These are phyloP conservation scores for Apocheima hispidaria DNA, from an alignment of 2,888 invertebrate genomes.

Conservation along the genomic window DNA sequence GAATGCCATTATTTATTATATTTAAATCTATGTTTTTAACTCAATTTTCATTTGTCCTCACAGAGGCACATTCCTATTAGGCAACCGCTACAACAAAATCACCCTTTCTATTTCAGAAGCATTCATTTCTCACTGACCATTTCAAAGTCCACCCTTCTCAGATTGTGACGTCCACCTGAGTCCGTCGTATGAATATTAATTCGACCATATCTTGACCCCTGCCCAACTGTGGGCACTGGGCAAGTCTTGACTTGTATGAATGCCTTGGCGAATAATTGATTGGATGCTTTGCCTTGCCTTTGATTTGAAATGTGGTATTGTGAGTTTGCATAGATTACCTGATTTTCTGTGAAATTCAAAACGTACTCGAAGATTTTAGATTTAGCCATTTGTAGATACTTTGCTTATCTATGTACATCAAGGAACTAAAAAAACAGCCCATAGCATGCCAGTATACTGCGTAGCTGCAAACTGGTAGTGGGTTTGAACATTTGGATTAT, in stretches of 20 bases:
- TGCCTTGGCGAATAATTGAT: conserved; percentile 79
- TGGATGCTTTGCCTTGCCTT: conserved; percentile 39
- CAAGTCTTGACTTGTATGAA: conserved; percentile 77
- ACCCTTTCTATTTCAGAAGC: conserved; percentile 16
- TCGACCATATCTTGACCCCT: conserved; percentile 85
- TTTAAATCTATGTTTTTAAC: too few species aligned
- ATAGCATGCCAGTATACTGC: too few species aligned
- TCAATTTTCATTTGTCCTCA: too few species aligned
- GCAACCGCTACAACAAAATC: conserved; percentile 38
- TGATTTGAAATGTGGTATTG: conserved; percentile 39
- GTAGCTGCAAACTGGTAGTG: too few species aligned
- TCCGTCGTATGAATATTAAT: conserved; percentile 85
- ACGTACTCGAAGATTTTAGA: background rate
- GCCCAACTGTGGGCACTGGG: conserved; percentile 45
- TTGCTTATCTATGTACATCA: background rate
- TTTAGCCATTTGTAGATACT: background rate
- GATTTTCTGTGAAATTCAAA: conserved; percentile 8
- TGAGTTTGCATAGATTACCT: conserved; percentile 30
- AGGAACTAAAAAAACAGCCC: too few species aligned
- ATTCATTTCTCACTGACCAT: conserved; percentile 72
- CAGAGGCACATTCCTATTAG: conserved; percentile 45
- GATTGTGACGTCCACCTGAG: conserved; percentile 84
- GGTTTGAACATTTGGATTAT: too few species aligned
- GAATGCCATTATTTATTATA: too few species aligned
- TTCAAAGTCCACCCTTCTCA: conserved; percentile 82